These are phyloP conservation scores for Agelaius tricolor DNA, from an alignment of 2,113 vertebrate species.

Conservation along the genomic window DNA sequence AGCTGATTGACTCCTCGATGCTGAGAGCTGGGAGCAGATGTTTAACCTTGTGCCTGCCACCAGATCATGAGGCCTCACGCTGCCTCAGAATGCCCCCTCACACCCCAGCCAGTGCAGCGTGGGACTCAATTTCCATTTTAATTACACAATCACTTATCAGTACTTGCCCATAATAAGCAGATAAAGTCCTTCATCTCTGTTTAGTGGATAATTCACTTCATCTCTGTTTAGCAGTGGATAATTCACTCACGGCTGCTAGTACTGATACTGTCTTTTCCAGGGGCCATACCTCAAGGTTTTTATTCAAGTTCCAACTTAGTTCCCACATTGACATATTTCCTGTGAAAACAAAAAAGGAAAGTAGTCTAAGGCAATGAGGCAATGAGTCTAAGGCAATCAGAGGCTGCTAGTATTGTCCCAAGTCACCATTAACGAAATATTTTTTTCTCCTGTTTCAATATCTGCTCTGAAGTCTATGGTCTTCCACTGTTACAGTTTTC, in stretches of 20 bases:
- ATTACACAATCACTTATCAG: constrained; percentile 42
- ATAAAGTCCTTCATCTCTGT: not conserved
- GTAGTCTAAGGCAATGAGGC: not conserved
- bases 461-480: not conserved
- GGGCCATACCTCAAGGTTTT: not conserved
- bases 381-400: not conserved
- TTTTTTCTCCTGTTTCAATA: not conserved
- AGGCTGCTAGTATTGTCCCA: not conserved
- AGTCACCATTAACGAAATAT: not conserved
- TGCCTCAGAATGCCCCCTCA: not conserved
- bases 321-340: not conserved
- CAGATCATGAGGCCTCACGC: rapidly evolving
- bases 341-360: not conserved
- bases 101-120: not conserved
- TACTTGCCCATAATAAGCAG: constrained; percentile 2
- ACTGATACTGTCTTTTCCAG: not conserved
- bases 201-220: constrained; percentile 19
- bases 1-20: rapidly evolving
- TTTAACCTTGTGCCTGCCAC: not conserved
- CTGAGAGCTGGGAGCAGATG: not conserved
- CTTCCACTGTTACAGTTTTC: not conserved
- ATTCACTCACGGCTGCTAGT: not conserved
- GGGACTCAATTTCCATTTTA: constrained; percentile 52
- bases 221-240: not conserved
- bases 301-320: not conserved